Conservation (phyloP, 1,140 invertebrate genomes). For the Caenorhabditis brenneri region DNA sequence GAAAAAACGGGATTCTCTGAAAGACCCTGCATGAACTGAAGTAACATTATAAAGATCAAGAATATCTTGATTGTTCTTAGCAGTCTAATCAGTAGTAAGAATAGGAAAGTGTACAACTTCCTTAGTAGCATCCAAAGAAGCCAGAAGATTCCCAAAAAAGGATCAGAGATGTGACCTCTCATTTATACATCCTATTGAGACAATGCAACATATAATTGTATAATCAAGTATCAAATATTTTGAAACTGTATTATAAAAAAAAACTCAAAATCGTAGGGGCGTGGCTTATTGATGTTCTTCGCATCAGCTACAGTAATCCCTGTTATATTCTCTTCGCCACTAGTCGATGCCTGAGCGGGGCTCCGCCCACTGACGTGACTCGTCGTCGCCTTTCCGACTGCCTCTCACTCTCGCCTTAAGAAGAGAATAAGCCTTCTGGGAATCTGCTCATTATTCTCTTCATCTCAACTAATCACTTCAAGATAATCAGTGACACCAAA, state of each 20-base stretch:
- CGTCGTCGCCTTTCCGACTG: conserved; percentile 34
- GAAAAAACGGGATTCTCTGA: too few relatives aligned
- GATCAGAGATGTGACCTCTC: too few relatives aligned
- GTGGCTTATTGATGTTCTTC: conserved; percentile 23
- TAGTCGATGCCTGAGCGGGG: not conserved
- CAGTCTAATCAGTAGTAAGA: too few relatives aligned
- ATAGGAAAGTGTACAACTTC: too few relatives aligned
- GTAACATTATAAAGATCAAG: too few relatives aligned
- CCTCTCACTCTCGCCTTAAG: conserved; percentile 40
- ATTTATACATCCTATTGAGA: too few relatives aligned
- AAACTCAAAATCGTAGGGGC: not conserved
- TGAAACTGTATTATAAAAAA: not conserved
- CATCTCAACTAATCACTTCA: not conserved
- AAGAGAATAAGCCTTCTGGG: not conserved
- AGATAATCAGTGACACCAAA: not conserved
- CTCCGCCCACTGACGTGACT: conserved; percentile 13
- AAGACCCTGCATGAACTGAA: too few relatives aligned
- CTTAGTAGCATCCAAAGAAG: too few relatives aligned
- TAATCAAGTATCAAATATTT: not conserved
- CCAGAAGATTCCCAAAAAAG: too few relatives aligned
- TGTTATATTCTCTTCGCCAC: not conserved
- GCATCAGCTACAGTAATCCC: conserved; percentile 4
- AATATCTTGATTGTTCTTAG: too few relatives aligned
- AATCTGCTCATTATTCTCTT: not conserved
- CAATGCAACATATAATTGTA: too few relatives aligned